phyloP scores from a whole-genome alignment of 2,888 invertebrate species.

The Luperina testacea region DNA sequence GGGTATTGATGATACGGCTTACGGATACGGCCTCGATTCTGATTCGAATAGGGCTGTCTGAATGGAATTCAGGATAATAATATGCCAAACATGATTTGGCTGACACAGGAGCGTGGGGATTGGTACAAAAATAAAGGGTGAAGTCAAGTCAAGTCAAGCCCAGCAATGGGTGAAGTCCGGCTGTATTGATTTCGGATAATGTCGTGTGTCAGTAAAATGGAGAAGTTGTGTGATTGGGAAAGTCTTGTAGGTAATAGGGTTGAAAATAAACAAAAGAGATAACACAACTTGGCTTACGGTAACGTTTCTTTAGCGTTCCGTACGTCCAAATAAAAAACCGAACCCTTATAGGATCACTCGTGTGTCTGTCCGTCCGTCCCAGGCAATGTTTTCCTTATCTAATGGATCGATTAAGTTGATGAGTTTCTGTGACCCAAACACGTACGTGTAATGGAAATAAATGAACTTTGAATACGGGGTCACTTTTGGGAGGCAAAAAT shows the following conservation, averaged over 20 bases:
- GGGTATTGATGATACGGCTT: constrained; percentile 34
- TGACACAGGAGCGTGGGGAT: background rate
- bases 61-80: background rate
- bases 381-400: too few relatives aligned
- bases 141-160: too few relatives aligned
- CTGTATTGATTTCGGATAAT: background rate
- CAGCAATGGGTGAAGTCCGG: background rate
- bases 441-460: too few relatives aligned
- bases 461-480: too few relatives aligned
- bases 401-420: too few relatives aligned
- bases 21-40: constrained; percentile 35
- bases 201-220: background rate
- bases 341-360: too few relatives aligned
- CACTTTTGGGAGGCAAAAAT: too few relatives aligned
- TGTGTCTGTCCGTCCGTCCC: too few relatives aligned
- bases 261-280: background rate
- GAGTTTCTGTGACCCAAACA: too few relatives aligned
- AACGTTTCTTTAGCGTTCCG: too few relatives aligned
- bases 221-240: background rate
- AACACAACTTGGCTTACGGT: background rate
- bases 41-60: constrained; percentile 34
- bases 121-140: background rate
- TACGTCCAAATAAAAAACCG: too few relatives aligned
- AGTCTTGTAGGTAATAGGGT: background rate
- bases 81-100: constrained; percentile 3